Base-by-base conservation (phyloP, 1,140 invertebrate species). In the Orchesella cincta region DNA sequence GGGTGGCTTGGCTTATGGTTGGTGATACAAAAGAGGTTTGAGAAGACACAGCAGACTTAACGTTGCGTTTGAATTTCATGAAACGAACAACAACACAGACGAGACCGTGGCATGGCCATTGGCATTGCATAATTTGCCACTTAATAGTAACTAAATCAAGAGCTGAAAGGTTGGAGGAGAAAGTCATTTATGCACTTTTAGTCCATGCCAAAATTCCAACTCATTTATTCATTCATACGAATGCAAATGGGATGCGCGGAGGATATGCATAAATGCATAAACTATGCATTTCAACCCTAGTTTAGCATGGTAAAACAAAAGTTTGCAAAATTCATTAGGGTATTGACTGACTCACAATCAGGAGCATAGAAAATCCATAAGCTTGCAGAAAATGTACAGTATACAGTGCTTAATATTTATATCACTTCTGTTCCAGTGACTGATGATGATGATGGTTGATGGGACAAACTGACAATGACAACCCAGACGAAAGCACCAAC, bases 151-250 rank as follows among this genome's bases (percentile, higher is more conserved):
- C 20, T 46, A 46, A 46, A 46, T 20, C 39, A 46, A 46, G 39
- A 20, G 8, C 20, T 46, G 20, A 46, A 46, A 46, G 39, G 52
- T 8, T 14, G 52, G 23, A 3, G 23, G 52, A n/a, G 52, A 57
- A 57, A 57, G 52, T 57, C 8, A 57, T 3, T 3, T 8, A 57
- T 57, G 52, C 8, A n/a, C n/a, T n/a, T n/a, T n/a, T n/a, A n/a
- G n/a, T n/a, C n/a, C n/a, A 57, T 57, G 52, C 52, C 52, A 57
- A 57, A 57, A 57, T n/a, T 8, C 14, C 8, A 57, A 57, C 14
- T 57, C 23, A 57, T 57, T 57, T 26, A 57, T 57, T 57, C 52
- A 57, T 57, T 57, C 52, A 57, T 57, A 57, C 52, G 14, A 8
- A 57, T 57, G 52, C 52, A 57, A 57, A 57, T 57, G 14, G 5